Percentiles rank a stretch among this genome's conserved stretches.
phyloP scores from a whole-genome alignment of 2,113 vertebrate genomes.

The Lucifuga dentata region DNA sequence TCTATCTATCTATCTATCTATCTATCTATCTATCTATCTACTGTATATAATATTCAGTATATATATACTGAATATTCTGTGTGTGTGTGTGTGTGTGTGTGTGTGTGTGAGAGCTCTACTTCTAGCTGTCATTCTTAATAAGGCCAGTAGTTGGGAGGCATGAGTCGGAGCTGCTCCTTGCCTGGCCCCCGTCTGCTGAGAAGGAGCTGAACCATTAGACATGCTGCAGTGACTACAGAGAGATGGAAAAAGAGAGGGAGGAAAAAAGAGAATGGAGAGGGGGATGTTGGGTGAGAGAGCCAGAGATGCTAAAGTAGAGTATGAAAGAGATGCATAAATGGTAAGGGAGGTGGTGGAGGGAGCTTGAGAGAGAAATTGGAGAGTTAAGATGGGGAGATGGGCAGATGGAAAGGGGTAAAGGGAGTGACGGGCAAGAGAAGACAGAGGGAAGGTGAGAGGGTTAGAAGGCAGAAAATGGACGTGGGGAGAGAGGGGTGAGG shows the following conservation, averaged over 20 bases:
- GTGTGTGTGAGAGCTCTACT: slow-evolving; percentile 32
- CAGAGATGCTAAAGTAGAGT: slow-evolving; percentile 23
- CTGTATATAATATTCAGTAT: too few relatives aligned
- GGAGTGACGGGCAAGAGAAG: slow-evolving; percentile 15
- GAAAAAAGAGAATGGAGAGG: slow-evolving; percentile 2
- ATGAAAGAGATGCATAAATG: slow-evolving; percentile 18
- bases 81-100: slow-evolving; percentile 20
- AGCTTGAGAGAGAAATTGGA: slow-evolving; percentile 20
- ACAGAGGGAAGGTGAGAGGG: neutral
- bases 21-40: too few relatives aligned
- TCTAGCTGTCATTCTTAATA: slow-evolving; percentile 61
- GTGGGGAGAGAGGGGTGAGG: neutral
- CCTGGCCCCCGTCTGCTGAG: slow-evolving; percentile 65
- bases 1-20: too few relatives aligned
- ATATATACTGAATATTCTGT: too few relatives aligned
- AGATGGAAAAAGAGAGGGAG: slow-evolving; percentile 13
- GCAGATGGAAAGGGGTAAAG: slow-evolving; percentile 20
- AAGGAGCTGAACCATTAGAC: slow-evolving; percentile 72
- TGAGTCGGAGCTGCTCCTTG: slow-evolving; percentile 46
- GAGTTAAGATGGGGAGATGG: slow-evolving; percentile 23
- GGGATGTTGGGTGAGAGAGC: slow-evolving; percentile 35
- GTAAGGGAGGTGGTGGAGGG: slow-evolving; percentile 28
- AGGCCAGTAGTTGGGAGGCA: slow-evolving; percentile 52
- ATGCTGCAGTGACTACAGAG: slow-evolving; percentile 73
- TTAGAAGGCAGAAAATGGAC: neutral